Conservation (phyloP, 1,140 invertebrate species). For the Telenomus remus region DNA sequence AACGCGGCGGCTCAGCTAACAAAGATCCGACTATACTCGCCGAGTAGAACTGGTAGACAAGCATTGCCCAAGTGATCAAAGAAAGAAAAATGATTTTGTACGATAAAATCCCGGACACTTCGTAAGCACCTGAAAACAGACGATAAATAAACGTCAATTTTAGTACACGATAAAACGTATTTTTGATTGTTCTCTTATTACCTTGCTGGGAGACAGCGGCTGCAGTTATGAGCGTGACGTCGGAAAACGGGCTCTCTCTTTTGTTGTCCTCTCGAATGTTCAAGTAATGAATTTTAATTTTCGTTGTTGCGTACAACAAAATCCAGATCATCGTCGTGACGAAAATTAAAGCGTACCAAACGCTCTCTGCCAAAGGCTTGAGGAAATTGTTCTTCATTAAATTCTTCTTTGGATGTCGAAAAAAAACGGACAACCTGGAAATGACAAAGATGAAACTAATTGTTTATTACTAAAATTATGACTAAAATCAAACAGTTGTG, state of each 20-base stretch:
- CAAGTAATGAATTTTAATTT: constrained; percentile 32
- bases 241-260: constrained; percentile 47
- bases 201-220: constrained; percentile 77
- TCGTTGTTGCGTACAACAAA: constrained; percentile 50
- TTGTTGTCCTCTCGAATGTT: constrained; percentile 5
- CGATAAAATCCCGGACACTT: constrained; percentile 73
- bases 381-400: constrained; percentile 76
- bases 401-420: constrained; percentile 79
- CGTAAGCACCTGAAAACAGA: constrained; percentile 27
- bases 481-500: too few species aligned
- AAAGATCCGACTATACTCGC: constrained; percentile 83
- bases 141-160: background rate
- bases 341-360: constrained; percentile 59
- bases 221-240: constrained; percentile 67
- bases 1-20: constrained; percentile 79
- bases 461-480: too few species aligned
- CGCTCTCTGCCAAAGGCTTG: constrained; percentile 56
- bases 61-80: constrained; percentile 79
- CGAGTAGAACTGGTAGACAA: constrained; percentile 85
- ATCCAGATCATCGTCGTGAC: constrained; percentile 56
- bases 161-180: background rate
- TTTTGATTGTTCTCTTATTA: constrained; percentile 34
- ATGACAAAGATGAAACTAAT: background rate
- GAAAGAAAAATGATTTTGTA: constrained; percentile 79
- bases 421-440: constrained; percentile 78